Conservation (phyloP, 1,140 invertebrate genomes). For the Myzus persicae region DNA sequence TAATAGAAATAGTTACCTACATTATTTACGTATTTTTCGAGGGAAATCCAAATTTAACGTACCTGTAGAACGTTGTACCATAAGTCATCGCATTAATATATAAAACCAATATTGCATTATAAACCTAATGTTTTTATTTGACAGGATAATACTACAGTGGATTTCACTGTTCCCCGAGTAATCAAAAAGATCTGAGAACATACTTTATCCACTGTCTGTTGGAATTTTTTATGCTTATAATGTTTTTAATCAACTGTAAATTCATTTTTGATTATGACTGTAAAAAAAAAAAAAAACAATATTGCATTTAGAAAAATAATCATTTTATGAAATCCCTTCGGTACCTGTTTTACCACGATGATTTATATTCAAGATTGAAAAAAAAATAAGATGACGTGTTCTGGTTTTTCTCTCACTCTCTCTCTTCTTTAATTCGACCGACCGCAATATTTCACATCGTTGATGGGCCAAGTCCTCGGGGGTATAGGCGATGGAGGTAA, state of each 20-base stretch:
- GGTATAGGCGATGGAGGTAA: conserved; percentile 35
- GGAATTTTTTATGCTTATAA: background rate
- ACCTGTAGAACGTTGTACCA: background rate
- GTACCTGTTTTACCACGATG: conserved; percentile 35
- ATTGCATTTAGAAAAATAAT: conserved; percentile 36
- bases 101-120: conserved; percentile 14
- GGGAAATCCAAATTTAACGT: background rate
- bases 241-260: conserved; percentile 48
- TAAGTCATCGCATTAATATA: conserved; percentile 4
- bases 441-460: conserved; percentile 50
- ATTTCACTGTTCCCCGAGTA: background rate
- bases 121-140: conserved; percentile 21
- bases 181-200: conserved; percentile 4
- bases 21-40: background rate
- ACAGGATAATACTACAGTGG: background rate
- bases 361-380: conserved; percentile 48
- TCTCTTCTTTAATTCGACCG: conserved; percentile 48
- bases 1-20: background rate
- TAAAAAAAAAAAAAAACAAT: conserved; percentile 33
- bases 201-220: conserved; percentile 22
- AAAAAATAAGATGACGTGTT: conserved; percentile 48
- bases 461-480: conserved; percentile 43
- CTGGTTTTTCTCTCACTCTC: conserved; percentile 35
- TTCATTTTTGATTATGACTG: conserved; percentile 27
- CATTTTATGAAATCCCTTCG: conserved; percentile 50